These are phyloP conservation scores for Caenorhabditis parvicauda DNA, from an alignment of 2,888 invertebrate genomes.

Conservation along the genomic window DNA sequence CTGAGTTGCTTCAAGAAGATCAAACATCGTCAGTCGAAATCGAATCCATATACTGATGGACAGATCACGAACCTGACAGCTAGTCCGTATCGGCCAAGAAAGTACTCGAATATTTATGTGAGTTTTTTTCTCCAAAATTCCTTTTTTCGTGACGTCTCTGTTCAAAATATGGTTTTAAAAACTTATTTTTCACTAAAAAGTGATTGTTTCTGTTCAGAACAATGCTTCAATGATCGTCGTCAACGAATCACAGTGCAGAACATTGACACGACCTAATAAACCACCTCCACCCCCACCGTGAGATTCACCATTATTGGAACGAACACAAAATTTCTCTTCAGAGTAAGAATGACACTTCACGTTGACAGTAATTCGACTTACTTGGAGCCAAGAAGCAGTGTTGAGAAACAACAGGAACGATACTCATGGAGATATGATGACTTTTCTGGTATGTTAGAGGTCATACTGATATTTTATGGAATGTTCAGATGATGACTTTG, in stretches of 20 bases:
- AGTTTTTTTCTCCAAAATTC: no score
- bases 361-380: slow-evolving; percentile 18
- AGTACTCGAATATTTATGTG: no score
- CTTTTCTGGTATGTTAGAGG: slow-evolving; percentile 11
- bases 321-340: slow-evolving; percentile 6
- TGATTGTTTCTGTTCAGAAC: neutral
- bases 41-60: slow-evolving; percentile 24
- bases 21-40: slow-evolving; percentile 14
- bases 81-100: slow-evolving; percentile 24
- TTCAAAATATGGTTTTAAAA: no score
- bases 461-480: neutral
- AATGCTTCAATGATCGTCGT: slow-evolving; percentile 21
- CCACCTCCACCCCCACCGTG: slow-evolving; percentile 45
- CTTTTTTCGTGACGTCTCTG: neutral
- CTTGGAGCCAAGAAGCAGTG: slow-evolving; percentile 7
- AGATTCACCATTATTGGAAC: slow-evolving; percentile 9
- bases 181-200: no score
- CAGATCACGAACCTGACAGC: slow-evolving; percentile 26
- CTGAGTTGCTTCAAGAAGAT: slow-evolving; percentile 28
- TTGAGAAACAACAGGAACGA: slow-evolving; percentile 15
- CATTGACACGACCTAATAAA: slow-evolving; percentile 34
- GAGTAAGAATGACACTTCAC: slow-evolving; percentile 30
- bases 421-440: no score
- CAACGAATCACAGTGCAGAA: slow-evolving; percentile 31
- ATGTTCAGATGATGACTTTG: slow-evolving; percentile 27